A percentile compares a stretch with the other conserved stretches of the same genome.
Conservation (phyloP, 2,113 vertebrate genomes). For the Plectropomus leopardus region DNA sequence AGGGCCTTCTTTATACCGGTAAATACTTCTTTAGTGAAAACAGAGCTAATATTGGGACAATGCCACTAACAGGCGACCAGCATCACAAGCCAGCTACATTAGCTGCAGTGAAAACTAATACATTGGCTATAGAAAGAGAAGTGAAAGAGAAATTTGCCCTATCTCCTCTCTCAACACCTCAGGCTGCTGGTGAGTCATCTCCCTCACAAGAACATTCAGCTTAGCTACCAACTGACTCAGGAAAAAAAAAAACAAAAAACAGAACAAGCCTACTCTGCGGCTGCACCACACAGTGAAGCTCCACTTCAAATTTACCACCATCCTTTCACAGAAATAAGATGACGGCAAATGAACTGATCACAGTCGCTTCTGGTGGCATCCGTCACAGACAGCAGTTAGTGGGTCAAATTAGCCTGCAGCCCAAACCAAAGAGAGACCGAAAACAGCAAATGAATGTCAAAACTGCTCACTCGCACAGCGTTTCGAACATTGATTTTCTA, state of each 20-base stretch:
- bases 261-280: conserved; percentile 59
- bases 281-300: conserved; percentile 46
- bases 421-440: conserved; percentile 41
- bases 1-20: too few relatives aligned
- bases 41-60: conserved; percentile 48
- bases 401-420: conserved; percentile 27
- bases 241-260: conserved; percentile 40
- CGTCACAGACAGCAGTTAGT: conserved; percentile 19
- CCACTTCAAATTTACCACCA: conserved; percentile 43
- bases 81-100: conserved; percentile 55
- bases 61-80: conserved; percentile 26
- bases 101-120: conserved; percentile 75
- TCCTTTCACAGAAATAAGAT: conserved; percentile 46
- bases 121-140: conserved; percentile 75
- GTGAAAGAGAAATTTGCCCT: conserved; percentile 80
- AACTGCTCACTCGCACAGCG: conserved; percentile 39
- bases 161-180: conserved; percentile 78
- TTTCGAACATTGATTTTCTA: conserved; percentile 69
- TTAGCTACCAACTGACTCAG: conserved; percentile 80
- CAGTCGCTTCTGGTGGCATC: conserved; percentile 31
- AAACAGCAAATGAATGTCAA: conserved; percentile 50
- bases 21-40: too few relatives aligned
- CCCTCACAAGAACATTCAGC: conserved; percentile 83
- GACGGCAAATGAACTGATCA: conserved; percentile 38
- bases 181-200: conserved; percentile 84